Conservation (phyloP, 2,888 invertebrate genomes). For the Epistrophe grossulariae region DNA sequence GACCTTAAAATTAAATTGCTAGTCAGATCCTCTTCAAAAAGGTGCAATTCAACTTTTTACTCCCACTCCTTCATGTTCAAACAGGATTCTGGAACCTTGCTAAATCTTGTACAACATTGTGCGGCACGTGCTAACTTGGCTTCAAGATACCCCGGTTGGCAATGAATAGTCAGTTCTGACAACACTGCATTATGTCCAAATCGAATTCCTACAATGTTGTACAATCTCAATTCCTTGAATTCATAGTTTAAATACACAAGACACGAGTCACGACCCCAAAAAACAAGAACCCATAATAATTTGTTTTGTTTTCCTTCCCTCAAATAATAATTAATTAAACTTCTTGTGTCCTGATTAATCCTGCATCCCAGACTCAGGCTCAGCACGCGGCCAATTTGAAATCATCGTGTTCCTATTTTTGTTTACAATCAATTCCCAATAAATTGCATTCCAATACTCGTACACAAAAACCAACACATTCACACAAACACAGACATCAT, state of each 20-base stretch:
- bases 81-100: too few species aligned
- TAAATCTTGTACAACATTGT: too few species aligned
- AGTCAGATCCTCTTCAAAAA: too few species aligned
- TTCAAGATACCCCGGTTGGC: too few species aligned
- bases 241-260: not conserved
- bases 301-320: too few species aligned
- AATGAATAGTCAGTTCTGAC: too few species aligned
- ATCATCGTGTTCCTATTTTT: conserved; percentile 42
- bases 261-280: not conserved
- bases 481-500: not conserved
- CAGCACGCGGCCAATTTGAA: not conserved
- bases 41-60: too few species aligned
- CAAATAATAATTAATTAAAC: not conserved
- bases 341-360: conserved; percentile 3
- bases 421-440: conserved; percentile 61
- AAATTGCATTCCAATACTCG: conserved; percentile 58
- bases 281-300: not conserved
- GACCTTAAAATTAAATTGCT: too few species aligned
- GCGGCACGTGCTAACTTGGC: too few species aligned
- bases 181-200: too few species aligned
- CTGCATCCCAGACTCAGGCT: not conserved
- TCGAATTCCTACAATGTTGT: too few species aligned
- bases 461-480: not conserved
- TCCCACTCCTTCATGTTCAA: too few species aligned
- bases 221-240: not conserved